Conservation (phyloP, 2,888 invertebrate species). For the Fragum whitleyi region DNA sequence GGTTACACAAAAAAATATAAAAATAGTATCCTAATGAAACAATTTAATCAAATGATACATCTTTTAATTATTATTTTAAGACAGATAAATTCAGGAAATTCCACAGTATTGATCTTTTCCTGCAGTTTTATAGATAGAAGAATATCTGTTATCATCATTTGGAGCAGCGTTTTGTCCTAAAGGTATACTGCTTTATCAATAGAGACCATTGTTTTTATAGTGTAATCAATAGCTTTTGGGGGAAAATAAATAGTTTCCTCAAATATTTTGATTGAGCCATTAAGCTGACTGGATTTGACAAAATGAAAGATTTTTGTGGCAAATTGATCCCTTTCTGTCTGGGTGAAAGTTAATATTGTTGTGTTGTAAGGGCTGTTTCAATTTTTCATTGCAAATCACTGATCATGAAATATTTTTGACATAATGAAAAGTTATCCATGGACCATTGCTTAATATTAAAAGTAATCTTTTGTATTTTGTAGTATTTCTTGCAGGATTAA, state of each 20-base stretch:
- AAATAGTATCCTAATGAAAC: no score
- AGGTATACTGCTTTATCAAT: neutral
- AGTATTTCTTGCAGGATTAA: neutral
- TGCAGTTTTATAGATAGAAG: no score
- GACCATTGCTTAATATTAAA: neutral
- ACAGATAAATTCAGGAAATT: no score
- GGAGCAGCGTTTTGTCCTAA: neutral
- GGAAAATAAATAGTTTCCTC: constrained; percentile 17
- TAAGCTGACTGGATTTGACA: constrained; percentile 1
- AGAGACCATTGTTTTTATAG: constrained; percentile 3
- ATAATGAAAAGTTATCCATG: neutral
- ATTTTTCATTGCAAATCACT: neutral
- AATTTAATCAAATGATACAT: no score
- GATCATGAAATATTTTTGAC: neutral
- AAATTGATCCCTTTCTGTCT: constrained; percentile 3
- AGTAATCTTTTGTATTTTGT: neutral
- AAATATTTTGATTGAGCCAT: constrained; percentile 25
- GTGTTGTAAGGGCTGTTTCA: neutral
- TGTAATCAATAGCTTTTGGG: neutral
- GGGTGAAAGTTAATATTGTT: neutral
- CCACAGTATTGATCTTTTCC: no score
- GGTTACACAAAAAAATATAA: no score
- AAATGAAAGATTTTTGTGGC: constrained; percentile 2
- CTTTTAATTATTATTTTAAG: no score
- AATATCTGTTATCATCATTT: no score